These are phyloP conservation scores for Rhizomys pruinosus DNA, from an alignment of 2,113 vertebrate species.

Conservation along the genomic window DNA sequence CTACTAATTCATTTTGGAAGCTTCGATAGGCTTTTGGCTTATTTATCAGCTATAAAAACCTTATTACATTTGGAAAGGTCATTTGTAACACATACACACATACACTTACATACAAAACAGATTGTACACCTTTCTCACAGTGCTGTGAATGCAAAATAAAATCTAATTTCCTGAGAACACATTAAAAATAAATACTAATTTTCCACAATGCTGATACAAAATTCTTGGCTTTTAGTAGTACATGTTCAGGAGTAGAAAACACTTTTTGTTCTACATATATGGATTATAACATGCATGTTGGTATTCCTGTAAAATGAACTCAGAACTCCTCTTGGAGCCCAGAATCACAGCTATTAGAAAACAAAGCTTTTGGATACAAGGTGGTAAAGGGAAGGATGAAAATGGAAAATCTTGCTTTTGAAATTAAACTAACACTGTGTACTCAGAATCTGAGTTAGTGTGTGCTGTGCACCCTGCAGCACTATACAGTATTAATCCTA, in stretches of 20 bases:
- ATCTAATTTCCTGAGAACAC: background rate
- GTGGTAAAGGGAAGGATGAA: background rate
- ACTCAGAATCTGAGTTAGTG: background rate
- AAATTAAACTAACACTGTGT: constrained; percentile 6
- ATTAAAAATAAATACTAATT: constrained; percentile 59
- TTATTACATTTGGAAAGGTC: constrained; percentile 18
- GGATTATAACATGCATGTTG: background rate
- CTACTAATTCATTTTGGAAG: background rate
- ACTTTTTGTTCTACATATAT: background rate
- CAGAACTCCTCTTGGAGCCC: background rate
- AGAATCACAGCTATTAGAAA: constrained; percentile 20
- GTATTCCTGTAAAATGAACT: constrained; percentile 31
- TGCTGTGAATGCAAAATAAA: constrained; percentile 6
- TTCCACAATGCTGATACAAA: constrained; percentile 47
- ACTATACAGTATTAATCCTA: background rate
- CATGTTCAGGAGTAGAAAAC: background rate
- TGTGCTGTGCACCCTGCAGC: rapidly evolving
- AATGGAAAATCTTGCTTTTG: constrained; percentile 21
- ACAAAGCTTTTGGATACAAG: constrained; percentile 46
- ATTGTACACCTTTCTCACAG: background rate
- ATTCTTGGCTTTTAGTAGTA: background rate
- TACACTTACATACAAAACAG: background rate
- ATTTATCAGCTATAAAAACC: background rate
- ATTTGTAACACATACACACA: background rate
- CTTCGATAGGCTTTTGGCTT: background rate